These are phyloP conservation scores for Seladonia tumulorum DNA, from an alignment of 2,888 invertebrate species.

Conservation along the genomic window DNA sequence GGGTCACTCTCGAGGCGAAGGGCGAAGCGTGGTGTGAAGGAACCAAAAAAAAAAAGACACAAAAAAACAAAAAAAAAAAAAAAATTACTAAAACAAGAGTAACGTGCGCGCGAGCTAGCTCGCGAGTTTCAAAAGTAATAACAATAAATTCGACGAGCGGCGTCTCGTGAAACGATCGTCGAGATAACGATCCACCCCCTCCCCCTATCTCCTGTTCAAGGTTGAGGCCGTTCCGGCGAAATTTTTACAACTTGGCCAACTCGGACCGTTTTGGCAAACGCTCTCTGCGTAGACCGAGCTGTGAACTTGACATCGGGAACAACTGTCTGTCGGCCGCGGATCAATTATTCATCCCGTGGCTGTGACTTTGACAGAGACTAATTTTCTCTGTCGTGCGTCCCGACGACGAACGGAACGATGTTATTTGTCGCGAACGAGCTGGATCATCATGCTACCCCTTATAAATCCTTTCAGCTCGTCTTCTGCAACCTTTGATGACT, in stretches of 20 bases:
- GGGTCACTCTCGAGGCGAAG: neutral
- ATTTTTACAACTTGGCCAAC: conserved; percentile 78
- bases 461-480: neutral
- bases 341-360: conserved; percentile 14
- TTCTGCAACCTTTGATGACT: neutral
- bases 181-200: conserved; percentile 17
- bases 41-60: neutral
- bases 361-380: neutral
- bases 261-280: conserved; percentile 72
- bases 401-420: neutral
- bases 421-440: neutral
- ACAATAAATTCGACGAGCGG: conserved; percentile 37
- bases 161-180: conserved; percentile 20
- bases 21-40: neutral
- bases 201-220: neutral
- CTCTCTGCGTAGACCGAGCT: conserved; percentile 20
- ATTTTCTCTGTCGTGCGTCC: neutral
- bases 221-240: conserved; percentile 54
- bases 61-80: too few species aligned
- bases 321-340: neutral
- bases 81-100: neutral
- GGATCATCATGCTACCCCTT: neutral
- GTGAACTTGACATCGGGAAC: conserved; percentile 40
- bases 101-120: neutral
- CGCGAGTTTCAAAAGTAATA: conserved; percentile 32